Conservation (phyloP, 2,888 invertebrate genomes). For the Parnassius apollo region DNA sequence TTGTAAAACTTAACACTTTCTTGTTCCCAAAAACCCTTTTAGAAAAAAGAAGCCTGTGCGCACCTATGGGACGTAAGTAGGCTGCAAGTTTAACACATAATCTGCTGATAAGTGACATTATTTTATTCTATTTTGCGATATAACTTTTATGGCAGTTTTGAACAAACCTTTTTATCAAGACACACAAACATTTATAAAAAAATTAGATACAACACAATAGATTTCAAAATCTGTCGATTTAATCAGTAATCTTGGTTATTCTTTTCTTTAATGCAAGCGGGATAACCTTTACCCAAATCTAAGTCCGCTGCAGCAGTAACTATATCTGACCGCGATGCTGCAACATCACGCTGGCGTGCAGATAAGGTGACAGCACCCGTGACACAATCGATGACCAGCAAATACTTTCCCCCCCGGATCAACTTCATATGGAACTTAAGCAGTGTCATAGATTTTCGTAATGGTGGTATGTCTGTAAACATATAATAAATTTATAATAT, state of each 20-base stretch:
- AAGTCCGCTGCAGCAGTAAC: conserved; percentile 36
- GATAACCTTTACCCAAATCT: conserved; percentile 45
- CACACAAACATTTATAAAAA: too few species aligned
- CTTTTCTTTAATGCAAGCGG: conserved; percentile 45
- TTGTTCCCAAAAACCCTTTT: too few species aligned
- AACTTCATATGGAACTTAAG: conserved; percentile 59
- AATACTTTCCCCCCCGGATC: conserved; percentile 45
- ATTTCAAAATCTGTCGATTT: too few species aligned
- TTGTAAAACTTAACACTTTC: too few species aligned
- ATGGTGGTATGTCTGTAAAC: conserved; percentile 47
- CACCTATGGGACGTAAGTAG: too few species aligned
- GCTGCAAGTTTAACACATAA: too few species aligned
- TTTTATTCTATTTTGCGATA: too few species aligned
- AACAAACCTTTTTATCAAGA: too few species aligned
- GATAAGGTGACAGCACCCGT: conserved; percentile 34
- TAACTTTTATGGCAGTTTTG: too few species aligned
- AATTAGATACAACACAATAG: too few species aligned
- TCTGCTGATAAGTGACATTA: too few species aligned
- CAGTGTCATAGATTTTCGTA: conserved; percentile 43
- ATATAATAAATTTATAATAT: background rate
- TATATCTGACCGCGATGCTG: conserved; percentile 46
- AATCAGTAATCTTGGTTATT: conserved; percentile 39
- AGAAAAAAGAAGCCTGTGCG: too few species aligned
- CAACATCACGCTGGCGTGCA: conserved; percentile 29
- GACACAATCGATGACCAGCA: conserved; percentile 58